These are phyloP conservation scores for Lepisosteus osseus DNA, from an alignment of 2,113 vertebrate genomes.

Conservation along the genomic window DNA sequence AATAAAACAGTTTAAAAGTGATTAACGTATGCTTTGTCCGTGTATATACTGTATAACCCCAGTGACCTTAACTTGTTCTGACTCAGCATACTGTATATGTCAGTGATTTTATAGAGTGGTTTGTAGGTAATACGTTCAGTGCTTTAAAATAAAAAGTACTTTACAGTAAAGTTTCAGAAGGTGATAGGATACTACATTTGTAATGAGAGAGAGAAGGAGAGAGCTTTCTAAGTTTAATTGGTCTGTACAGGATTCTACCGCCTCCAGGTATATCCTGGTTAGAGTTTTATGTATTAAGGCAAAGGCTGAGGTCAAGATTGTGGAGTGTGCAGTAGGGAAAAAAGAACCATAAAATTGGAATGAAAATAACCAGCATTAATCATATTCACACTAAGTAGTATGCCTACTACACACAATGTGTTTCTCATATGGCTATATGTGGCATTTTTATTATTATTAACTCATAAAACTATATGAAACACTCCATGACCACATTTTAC, in stretches of 20 bases:
- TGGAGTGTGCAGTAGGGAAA: background rate
- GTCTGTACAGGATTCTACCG: background rate
- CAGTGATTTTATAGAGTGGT: too few species aligned
- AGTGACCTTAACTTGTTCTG: too few species aligned
- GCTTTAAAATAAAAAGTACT: too few species aligned
- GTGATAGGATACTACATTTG: too few species aligned
- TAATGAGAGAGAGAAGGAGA: too few species aligned
- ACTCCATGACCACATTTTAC: slow-evolving; percentile 24
- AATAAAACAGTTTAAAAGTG: too few species aligned
- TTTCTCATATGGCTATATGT: background rate
- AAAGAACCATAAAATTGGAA: background rate
- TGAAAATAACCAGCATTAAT: background rate
- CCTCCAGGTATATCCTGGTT: background rate
- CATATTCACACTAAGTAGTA: background rate
- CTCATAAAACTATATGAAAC: slow-evolving; percentile 27
- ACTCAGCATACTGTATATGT: too few species aligned
- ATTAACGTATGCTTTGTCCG: too few species aligned
- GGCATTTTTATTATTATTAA: slow-evolving; percentile 28
- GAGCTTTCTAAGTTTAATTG: background rate
- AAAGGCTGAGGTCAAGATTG: background rate
- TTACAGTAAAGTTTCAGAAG: too few species aligned
- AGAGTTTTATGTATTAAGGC: background rate
- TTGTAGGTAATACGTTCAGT: too few species aligned
- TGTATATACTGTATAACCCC: too few species aligned
- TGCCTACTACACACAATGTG: background rate